A percentile compares a stretch with the other conserved stretches of the same genome.
phyloP scores from a whole-genome alignment of 2,113 vertebrate genomes.

The Odocoileus hemionus region DNA sequence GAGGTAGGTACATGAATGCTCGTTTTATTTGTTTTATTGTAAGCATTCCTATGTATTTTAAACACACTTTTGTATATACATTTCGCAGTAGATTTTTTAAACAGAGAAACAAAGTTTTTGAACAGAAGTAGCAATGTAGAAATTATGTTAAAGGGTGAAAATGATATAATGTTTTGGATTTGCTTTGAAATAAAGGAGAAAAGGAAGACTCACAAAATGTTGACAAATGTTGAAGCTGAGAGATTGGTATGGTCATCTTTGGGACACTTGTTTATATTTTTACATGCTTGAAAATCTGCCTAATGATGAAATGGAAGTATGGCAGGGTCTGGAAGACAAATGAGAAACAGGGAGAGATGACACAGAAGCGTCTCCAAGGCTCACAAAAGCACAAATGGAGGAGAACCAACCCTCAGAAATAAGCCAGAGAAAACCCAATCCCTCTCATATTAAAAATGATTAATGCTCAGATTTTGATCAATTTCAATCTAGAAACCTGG shows the following conservation, averaged over 20 bases:
- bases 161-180: not conserved
- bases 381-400: not conserved
- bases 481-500: not conserved
- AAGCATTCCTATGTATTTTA: not conserved
- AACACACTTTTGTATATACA: not conserved
- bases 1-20: not conserved
- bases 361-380: not conserved
- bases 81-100: not conserved
- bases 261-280: not conserved
- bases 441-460: not conserved
- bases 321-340: not conserved
- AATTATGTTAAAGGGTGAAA: not conserved
- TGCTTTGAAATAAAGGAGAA: conserved; percentile 14
- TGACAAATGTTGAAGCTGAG: not conserved
- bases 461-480: not conserved
- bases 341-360: not conserved
- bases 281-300: not conserved
- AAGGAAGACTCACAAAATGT: not conserved
- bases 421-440: not conserved
- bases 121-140: not conserved
- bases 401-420: not conserved
- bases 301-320: not conserved
- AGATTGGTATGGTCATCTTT: not conserved
- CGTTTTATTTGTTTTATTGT: not conserved
- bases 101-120: not conserved